Conservation (phyloP, 2,797 vertebrate genomes). For the Lithobates pipiens region DNA sequence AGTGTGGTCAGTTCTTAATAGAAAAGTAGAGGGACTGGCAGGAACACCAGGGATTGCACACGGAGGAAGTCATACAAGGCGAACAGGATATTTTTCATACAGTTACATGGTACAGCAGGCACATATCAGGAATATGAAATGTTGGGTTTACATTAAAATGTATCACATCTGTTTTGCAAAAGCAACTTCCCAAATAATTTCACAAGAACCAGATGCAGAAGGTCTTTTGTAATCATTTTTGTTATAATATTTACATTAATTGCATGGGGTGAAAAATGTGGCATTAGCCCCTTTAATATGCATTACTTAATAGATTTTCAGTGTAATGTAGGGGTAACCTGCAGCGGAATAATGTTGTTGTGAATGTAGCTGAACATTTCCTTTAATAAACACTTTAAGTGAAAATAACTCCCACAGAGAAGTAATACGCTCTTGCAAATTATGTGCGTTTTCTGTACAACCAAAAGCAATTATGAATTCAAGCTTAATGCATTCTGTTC, state of each 20-base stretch:
- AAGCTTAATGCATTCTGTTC: background rate
- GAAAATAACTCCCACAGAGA: slow-evolving; percentile 26
- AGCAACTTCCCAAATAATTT: background rate
- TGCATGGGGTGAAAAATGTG: background rate
- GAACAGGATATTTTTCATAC: too few relatives aligned
- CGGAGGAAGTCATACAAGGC: too few relatives aligned
- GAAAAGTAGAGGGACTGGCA: too few relatives aligned
- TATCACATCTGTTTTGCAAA: background rate
- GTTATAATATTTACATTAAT: background rate
- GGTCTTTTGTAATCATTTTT: background rate
- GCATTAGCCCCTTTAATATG: background rate
- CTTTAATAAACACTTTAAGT: slow-evolving; percentile 8
- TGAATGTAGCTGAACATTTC: background rate
- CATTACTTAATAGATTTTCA: background rate
- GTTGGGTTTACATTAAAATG: background rate
- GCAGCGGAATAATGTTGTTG: background rate
- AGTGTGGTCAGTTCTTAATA: too few relatives aligned
- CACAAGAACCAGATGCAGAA: background rate
- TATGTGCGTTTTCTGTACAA: background rate
- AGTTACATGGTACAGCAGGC: too few relatives aligned
- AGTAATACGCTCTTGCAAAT: slow-evolving; percentile 8
- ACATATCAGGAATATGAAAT: too few relatives aligned
- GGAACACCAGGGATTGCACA: too few relatives aligned
- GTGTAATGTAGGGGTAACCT: background rate
- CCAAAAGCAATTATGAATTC: slow-evolving; percentile 9